A percentile compares a stretch with the other conserved stretches of the same genome.
These are phyloP conservation scores for Cyclophora punctaria DNA, from an alignment of 2,888 invertebrate genomes.

Conservation along the genomic window DNA sequence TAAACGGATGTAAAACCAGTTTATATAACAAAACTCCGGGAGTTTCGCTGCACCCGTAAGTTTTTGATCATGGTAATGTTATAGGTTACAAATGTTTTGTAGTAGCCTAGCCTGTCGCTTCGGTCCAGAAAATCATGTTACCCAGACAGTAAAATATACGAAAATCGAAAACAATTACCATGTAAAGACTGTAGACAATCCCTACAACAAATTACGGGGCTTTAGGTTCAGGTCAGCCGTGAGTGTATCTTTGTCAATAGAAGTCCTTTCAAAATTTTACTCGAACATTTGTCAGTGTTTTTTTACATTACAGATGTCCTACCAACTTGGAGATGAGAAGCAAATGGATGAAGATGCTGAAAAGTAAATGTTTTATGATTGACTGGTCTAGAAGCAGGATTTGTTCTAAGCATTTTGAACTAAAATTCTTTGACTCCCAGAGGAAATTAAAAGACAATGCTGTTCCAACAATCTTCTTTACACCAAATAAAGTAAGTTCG, in stretches of 20 bases:
- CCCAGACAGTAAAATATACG: too few species aligned
- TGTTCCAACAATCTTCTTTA: constrained; percentile 49
- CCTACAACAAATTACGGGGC: too few species aligned
- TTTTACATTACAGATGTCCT: constrained; percentile 41
- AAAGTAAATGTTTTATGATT: constrained; percentile 44
- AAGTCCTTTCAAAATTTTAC: too few species aligned
- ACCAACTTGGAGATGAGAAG: constrained; percentile 43
- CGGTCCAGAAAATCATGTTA: too few species aligned
- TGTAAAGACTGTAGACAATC: too few species aligned
- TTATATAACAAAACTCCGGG: constrained; percentile 46
- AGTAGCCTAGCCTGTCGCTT: too few species aligned
- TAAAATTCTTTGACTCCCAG: constrained; percentile 48
- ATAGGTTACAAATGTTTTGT: too few species aligned
- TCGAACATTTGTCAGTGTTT: background rate
- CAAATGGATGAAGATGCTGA: constrained; percentile 51
- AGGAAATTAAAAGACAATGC: constrained; percentile 49
- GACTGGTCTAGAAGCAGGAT: constrained; percentile 57
- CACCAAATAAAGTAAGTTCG: constrained; percentile 26
- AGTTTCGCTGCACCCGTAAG: constrained; percentile 51
- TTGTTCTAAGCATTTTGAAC: constrained; percentile 61
- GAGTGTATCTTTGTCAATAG: too few species aligned
- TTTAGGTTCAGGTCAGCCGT: too few species aligned
- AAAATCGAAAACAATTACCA: too few species aligned
- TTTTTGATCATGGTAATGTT: constrained; percentile 2
- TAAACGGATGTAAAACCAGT: constrained; percentile 51